phyloP scores from a whole-genome alignment of 1,140 invertebrate genomes.

The Pseudomyrmex sp. region DNA sequence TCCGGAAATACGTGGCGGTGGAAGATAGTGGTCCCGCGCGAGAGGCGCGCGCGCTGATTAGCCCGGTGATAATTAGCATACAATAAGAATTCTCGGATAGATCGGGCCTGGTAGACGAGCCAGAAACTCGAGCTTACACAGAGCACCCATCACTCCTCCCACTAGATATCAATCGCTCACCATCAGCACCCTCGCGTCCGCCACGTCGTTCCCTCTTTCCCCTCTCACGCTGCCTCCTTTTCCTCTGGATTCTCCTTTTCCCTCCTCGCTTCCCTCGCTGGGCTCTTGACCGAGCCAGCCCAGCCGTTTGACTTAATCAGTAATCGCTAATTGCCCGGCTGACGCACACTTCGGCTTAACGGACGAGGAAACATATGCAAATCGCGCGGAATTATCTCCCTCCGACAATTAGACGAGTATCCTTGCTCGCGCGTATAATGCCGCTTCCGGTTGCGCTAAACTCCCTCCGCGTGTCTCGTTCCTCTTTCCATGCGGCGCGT shows the following conservation, averaged over 20 bases:
- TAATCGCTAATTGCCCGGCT: conserved; percentile 84
- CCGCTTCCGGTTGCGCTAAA: conserved; percentile 77
- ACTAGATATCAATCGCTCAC: conserved; percentile 82
- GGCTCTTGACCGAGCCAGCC: conserved; percentile 66
- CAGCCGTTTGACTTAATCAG: conserved; percentile 84
- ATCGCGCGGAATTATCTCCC: conserved; percentile 82
- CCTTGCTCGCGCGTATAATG: conserved; percentile 82
- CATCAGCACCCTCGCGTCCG: conserved; percentile 76
- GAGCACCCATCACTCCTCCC: conserved; percentile 80
- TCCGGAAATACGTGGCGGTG: conserved; percentile 61
- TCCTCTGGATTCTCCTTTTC: not conserved
- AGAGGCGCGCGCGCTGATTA: conserved; percentile 70
- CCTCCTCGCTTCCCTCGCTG: not conserved
- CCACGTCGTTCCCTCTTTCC: conserved; percentile 39
- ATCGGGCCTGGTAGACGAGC: conserved; percentile 75
- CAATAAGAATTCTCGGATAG: conserved; percentile 81
- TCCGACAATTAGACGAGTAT: conserved; percentile 83
- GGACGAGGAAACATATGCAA: conserved; percentile 84
- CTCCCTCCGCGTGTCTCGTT: conserved; percentile 18
- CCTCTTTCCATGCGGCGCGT: conserved; percentile 12
- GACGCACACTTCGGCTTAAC: conserved; percentile 80
- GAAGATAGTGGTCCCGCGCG: conserved; percentile 67
- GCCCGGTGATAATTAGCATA: conserved; percentile 81
- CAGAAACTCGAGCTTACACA: conserved; percentile 77
- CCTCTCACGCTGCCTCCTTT: conserved; percentile 32